Base-by-base conservation (phyloP, 2,888 invertebrate genomes). In the Dimorphilus gyrociliatus region DNA sequence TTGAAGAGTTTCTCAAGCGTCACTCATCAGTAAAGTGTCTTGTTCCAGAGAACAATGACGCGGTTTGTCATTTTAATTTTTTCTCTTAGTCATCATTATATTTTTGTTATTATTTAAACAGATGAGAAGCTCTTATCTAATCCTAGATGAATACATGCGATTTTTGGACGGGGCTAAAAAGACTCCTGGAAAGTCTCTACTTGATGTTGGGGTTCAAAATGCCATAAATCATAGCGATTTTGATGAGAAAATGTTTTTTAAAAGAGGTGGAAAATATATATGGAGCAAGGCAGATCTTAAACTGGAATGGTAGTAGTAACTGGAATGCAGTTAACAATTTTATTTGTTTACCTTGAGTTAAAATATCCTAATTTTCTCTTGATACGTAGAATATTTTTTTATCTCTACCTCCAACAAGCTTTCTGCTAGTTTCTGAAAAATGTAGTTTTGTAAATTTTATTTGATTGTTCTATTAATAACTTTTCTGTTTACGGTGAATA, bases 81-180 rank as follows among this genome's bases (percentile, higher is more conserved):
- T 10, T 10, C 21, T 21, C n/a, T 21, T 21, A n/a, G n/a, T n/a
- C n/a, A n/a, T n/a, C n/a, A n/a, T n/a, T n/a, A n/a, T n/a, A n/a
- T n/a, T n/a, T n/a, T n/a, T n/a, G n/a, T n/a, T n/a, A n/a, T n/a
- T n/a, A n/a, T 4, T 25, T 19, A 41, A 39, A 18, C 34, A 48
- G 37, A 68, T 68, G 67, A 65, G 64, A 43, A 66, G 68, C 38
- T 66, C 66, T 4, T 69, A 69, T 38, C 42, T 69, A 16, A 67
- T 69, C 36, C 47, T 69, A 30, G 68, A 69, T 38, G 68, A 69
- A 60, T 64, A 67, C 47, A 67, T 69, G 67, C 39, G 68, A 31
- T 69, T 69, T 46, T 49, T 69, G 26, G 65, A 68, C 40, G 49
- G 45, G 23, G 67, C 65, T 7, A 42, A 48, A 1, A 68, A 69